Conservation (phyloP, 2,113 vertebrate species). For the Gallinago undulata region DNA sequence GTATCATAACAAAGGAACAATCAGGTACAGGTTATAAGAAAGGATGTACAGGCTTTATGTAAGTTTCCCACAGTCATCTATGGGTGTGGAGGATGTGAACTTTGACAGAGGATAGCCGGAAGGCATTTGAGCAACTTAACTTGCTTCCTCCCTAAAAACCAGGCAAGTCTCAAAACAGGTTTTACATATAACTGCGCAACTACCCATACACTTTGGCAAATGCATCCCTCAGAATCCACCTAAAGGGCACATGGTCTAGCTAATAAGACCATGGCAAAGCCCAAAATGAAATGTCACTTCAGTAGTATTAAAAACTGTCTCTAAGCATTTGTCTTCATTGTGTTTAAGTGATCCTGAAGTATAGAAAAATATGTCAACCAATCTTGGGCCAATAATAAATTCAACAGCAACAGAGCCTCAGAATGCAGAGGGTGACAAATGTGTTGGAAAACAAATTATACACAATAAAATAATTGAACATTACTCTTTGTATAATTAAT, state of each 20-base stretch:
- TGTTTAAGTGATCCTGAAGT: background rate
- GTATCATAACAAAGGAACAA: background rate
- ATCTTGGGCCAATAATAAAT: background rate
- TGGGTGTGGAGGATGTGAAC: background rate
- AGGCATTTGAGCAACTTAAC: background rate
- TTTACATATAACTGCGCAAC: background rate
- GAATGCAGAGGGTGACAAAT: background rate
- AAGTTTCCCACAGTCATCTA: background rate
- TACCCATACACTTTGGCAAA: background rate
- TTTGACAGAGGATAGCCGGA: background rate
- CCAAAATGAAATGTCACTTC: background rate
- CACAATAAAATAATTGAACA: background rate
- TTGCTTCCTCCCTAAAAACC: background rate
- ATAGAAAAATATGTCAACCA: background rate
- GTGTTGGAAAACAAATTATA: slow-evolving; percentile 4
- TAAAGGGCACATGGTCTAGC: background rate
- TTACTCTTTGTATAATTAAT: slow-evolving; percentile 10
- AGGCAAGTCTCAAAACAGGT: background rate
- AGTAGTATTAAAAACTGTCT: background rate
- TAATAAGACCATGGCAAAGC: background rate
- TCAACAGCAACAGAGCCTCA: background rate
- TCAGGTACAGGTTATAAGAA: background rate
- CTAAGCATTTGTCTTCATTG: background rate
- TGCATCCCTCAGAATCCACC: background rate
- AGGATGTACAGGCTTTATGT: background rate